Base-by-base conservation (phyloP, 2,888 invertebrate species). In the Nomada hirtipes region DNA sequence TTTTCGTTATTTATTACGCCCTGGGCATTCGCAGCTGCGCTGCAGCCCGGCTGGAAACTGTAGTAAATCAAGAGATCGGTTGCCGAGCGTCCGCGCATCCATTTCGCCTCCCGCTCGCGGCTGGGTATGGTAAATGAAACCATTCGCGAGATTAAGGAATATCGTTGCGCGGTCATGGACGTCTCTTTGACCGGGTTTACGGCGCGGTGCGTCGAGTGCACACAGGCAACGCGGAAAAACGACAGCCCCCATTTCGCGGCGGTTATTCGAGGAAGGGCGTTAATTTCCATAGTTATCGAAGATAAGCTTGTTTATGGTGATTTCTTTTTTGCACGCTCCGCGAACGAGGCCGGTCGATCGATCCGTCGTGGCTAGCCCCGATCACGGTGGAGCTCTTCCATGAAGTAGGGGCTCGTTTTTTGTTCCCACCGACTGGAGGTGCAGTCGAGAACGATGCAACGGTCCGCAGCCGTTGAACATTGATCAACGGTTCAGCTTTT, bases 1-100 rank as follows among this genome's bases (percentile, higher is more conserved):
- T 67, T 67, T 67, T 36, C 68, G 71, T 79, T 79, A 79, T 79
- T 79, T 79, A 79, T 79, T 77, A 65, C 70, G 36, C 29, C 53
- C 59, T n/a, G 68, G 63, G 67, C 55, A 68, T 76, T 76, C 52
- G 59, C 57, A 63, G 72, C 57, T 61, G 60, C 23, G 26, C 20
- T 20, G 61, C 44, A 73, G 50, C 26, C 20, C 42, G 57, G 36
- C 72, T 23, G 53, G 78, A 61, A 63, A 76, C 53, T 36, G 52
- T 10, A 68, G 60, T 78, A 78, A 78, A 78, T 78, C 78, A 78
- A 23, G 26, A 67, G 76, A 76, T 76, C 68, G 67, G 65, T 63
- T 23, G 20, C 23, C 26, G 23, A 10, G 20, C n/a, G 10, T 47
- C 15, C 15, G 36, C 26, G 44, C 57, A 26, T 47, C 44, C 29